Evolutionary conservation across 2,797 vertebrate genomes (phyloP), one percentile per base, ranked within the genome.

Genomic region (Molossus molossus): DNA sequence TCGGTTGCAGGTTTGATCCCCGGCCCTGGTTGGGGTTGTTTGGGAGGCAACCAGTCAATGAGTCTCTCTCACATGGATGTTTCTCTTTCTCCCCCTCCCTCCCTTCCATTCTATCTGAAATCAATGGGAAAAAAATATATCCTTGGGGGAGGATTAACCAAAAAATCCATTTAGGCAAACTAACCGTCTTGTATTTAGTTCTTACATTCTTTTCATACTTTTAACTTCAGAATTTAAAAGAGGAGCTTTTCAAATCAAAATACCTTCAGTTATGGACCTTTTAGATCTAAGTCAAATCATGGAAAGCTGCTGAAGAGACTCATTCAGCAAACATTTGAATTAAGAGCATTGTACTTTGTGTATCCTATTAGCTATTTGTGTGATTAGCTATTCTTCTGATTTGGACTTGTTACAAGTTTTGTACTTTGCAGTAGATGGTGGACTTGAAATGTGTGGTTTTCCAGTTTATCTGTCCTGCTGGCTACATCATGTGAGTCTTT

Each of bases 361-460:
- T 27, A 37, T 37, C 15, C 0, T 57, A 33, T 81, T 87, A 84
- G 62, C 50, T 89, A 9, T 73, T 72, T 12, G 45, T 75, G 53
- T 84, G 62, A 77, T 90, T 14, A 90, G 58, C 27, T 6, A 6
- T 94, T 92, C 75, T 90, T 88, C 45, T 69, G 53, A 82, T 55
- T 69, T 92, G 89, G 37, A 75, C 72, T 69, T 87, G 21, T 65
- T 89, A 50, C 5, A 77, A 37, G 57, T 79, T 86, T 50, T 10
- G 60, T 72, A 23, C 23, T 94, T 72, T 33, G 25, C 18, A 73
- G 18, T 84, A 58, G 89, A 9, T 81, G 37, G 70, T 72, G n/a
- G 12, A 70, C 70, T 89, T 60, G 75, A 93, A 94, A 83, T 70
- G 69, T 60, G n/a, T 69, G 87, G 29, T 77, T 94, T 97, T 90